Evolutionary conservation across 2,888 invertebrate species (phyloP).

Genomic region (Strigamia crassipes): DNA sequence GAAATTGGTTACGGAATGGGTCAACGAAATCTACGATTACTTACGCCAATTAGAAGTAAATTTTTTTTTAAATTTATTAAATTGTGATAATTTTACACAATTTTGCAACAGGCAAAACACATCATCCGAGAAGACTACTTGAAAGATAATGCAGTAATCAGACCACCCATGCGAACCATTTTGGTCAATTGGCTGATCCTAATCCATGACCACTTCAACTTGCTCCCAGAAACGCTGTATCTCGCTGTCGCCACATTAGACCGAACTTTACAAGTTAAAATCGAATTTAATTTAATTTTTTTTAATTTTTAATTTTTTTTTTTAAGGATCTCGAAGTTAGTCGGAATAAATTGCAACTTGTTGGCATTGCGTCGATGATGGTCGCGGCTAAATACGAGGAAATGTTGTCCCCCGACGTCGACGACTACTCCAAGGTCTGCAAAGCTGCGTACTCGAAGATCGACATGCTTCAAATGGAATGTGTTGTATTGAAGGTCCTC

Average conservation of each 20-base stretch:
- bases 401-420: constrained; percentile 82
- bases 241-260: constrained; percentile 86
- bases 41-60: constrained; percentile 73
- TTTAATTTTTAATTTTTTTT: constrained; percentile 50
- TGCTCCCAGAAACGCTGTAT: constrained; percentile 86
- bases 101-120: constrained; percentile 63
- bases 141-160: constrained; percentile 69
- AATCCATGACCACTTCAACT: constrained; percentile 84
- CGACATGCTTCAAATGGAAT: constrained; percentile 83
- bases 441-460: constrained; percentile 80
- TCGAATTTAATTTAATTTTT: constrained; percentile 52
- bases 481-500: constrained; percentile 73
- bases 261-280: constrained; percentile 78
- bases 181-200: constrained; percentile 94
- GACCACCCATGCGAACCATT: constrained; percentile 82
- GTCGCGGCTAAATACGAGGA: constrained; percentile 96
- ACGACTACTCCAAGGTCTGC: constrained; percentile 88
- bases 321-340: constrained; percentile 68
- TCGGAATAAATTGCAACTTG: constrained; percentile 77
- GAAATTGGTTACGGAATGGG: constrained; percentile 79
- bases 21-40: constrained; percentile 86
- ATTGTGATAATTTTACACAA: background rate
- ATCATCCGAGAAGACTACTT: constrained; percentile 70
- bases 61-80: no score
- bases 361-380: constrained; percentile 86